phyloP scores from a whole-genome alignment of 1,140 invertebrate genomes.

The Diabrotica virgifera region DNA sequence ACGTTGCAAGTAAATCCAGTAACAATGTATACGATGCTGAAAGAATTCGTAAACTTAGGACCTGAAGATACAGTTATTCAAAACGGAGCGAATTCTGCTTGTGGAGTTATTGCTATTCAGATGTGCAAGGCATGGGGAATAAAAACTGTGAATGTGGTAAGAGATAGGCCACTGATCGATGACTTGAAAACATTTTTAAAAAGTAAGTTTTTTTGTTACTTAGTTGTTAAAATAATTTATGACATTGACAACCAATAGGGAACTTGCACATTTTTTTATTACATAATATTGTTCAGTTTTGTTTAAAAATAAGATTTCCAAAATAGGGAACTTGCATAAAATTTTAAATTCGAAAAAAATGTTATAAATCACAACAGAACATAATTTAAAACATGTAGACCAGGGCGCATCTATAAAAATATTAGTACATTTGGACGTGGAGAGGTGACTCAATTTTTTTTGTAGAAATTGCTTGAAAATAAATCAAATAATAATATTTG shows the following conservation, averaged over 20 bases:
- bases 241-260: not conserved
- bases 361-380: too few species aligned
- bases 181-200: conserved; percentile 69
- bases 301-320: too few species aligned
- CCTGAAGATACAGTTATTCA: conserved; percentile 88
- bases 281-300: too few species aligned
- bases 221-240: not conserved
- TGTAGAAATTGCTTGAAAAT: too few species aligned
- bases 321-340: too few species aligned
- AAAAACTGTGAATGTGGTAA: conserved; percentile 81
- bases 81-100: conserved; percentile 95
- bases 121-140: conserved; percentile 73
- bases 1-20: conserved; percentile 92
- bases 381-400: too few species aligned
- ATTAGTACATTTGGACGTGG: too few species aligned
- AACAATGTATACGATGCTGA: conserved; percentile 93
- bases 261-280: too few species aligned
- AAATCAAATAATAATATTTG: too few species aligned
- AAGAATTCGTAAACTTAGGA: conserved; percentile 78
- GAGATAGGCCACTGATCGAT: conserved; percentile 74
- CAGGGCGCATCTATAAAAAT: too few species aligned
- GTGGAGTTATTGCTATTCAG: conserved; percentile 93
- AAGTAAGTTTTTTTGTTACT: conserved; percentile 4
- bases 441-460: too few species aligned
- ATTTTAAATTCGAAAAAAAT: too few species aligned